Base-by-base conservation (phyloP, 92 coral and sea anemone genomes). In the Bergia sp. region DNA sequence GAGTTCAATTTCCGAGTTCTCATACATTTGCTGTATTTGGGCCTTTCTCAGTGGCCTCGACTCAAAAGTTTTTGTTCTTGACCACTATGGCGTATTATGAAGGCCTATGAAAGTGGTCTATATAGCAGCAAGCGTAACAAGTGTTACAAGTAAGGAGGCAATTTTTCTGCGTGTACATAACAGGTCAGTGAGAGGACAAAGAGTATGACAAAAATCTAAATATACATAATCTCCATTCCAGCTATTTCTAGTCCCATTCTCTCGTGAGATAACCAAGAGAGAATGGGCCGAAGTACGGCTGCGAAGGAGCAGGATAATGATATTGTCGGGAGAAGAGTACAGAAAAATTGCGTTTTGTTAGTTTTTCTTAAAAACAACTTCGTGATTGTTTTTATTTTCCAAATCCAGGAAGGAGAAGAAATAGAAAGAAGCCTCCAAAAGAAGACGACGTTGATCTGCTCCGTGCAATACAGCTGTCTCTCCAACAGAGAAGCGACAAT, bases 381-480 rank as follows among this genome's bases (percentile, higher is more conserved):
- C 16, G 11, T 55, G 73, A 21, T 42, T 57, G 13, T 3, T 83
- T 66, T 6, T 40, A 16, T 29, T 29, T 29, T 55, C 16, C 3
- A 0, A 50, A 49, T 57, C 39, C 16, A 91, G 94, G 44, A 71
- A 88, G 65, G 55, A 73, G 73, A 77, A 85, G 65, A 88, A 83
- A 91, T 80, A 83, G 88, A 89, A 66, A 86, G 91, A 65, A 61
- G 83, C 71, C 16, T 36, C 74, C 78, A 87, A 90, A 87, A 37
- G 89, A 93, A 73, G 55, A 92, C 37, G 98, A 95, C 50, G 44
- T 92, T 49, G 96, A 95, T 81, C 81, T 92, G 57, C 85, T 95
- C 90, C 91, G 96, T 5, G 98, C 98, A 39, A 92, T 95, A 37
- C 94, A 95, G 73, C 76, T 95, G 4, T 95, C 98, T 15, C 86